These are phyloP conservation scores for Catocala nupta DNA, from an alignment of 2,888 invertebrate species.

Conservation along the genomic window DNA sequence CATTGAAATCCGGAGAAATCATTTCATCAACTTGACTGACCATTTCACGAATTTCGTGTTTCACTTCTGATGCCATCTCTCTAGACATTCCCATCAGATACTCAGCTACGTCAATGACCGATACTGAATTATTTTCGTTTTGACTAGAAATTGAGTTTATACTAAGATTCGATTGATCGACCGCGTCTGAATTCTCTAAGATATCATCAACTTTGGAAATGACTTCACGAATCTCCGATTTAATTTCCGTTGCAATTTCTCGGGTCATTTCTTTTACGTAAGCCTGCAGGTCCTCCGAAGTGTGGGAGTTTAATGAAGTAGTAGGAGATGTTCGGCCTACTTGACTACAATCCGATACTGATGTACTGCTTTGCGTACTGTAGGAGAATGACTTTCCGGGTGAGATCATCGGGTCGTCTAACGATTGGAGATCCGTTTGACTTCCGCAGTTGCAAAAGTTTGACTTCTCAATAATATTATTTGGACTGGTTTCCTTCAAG, in stretches of 20 bases:
- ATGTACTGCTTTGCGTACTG: constrained; percentile 81
- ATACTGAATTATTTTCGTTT: constrained; percentile 90
- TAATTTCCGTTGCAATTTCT: constrained; percentile 93
- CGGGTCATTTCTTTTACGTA: constrained; percentile 93
- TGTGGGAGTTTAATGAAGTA: constrained; percentile 83
- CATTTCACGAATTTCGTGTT: constrained; percentile 92
- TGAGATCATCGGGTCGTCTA: constrained; percentile 87
- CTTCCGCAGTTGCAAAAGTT: constrained; percentile 91
- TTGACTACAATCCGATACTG: constrained; percentile 86
- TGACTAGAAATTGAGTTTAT: constrained; percentile 88
- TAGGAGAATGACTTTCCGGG: constrained; percentile 80
- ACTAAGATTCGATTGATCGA: constrained; percentile 85
- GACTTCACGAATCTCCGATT: constrained; percentile 93
- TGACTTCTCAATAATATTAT: constrained; percentile 70
- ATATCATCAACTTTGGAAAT: constrained; percentile 94
- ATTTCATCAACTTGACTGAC: constrained; percentile 91
- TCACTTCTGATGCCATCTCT: constrained; percentile 93
- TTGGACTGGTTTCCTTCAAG: constrained; percentile 83
- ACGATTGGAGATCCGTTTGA: constrained; percentile 90
- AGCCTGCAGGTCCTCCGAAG: constrained; percentile 90
- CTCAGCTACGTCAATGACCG: constrained; percentile 92
- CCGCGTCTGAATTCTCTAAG: constrained; percentile 89
- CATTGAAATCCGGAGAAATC: constrained; percentile 84
- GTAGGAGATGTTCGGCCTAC: constrained; percentile 86
- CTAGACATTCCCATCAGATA: constrained; percentile 92